Percentiles rank a stretch among this genome's conserved stretches.
Conservation (phyloP, 2,113 vertebrate species). For the Pterocles orientalis region DNA sequence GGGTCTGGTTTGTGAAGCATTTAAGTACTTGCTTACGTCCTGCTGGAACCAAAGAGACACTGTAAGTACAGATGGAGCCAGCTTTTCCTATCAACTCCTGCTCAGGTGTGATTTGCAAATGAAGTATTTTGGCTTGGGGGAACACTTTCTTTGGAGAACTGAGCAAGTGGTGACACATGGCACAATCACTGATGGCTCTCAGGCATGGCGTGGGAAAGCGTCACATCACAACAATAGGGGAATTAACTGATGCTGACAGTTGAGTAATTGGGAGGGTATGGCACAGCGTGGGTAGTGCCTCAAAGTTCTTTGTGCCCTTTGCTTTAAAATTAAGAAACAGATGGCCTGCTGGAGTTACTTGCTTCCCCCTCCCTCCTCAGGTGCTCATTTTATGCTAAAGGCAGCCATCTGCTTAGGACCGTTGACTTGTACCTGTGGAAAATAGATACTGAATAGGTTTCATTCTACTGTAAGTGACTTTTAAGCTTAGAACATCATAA, state of each 20-base stretch:
- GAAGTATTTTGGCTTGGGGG: conserved; percentile 24
- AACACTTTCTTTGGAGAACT: background rate
- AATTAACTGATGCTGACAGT: background rate
- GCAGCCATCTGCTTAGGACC: conserved; percentile 70
- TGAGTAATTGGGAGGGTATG: conserved; percentile 15
- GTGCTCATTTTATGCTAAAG: conserved; percentile 71
- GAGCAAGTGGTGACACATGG: background rate
- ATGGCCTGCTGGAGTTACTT: conserved; percentile 54
- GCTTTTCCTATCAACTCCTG: background rate
- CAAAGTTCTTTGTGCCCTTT: conserved; percentile 54
- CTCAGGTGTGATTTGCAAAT: conserved; percentile 60
- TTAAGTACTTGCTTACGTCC: background rate
- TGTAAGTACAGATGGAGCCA: conserved; percentile 1
- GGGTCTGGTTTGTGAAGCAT: background rate
- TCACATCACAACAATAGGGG: background rate
- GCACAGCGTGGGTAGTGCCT: conserved; percentile 29
- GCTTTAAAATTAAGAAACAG: conserved; percentile 70
- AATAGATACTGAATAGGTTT: conserved; percentile 53
- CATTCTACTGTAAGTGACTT: conserved; percentile 51
- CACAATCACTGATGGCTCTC: background rate
- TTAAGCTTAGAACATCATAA: conserved; percentile 9
- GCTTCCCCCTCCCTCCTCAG: conserved; percentile 45
- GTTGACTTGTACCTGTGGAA: conserved; percentile 60
- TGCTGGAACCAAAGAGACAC: background rate
- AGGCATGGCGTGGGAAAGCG: background rate